Evolutionary conservation across 2,797 vertebrate genomes (phyloP).

Genomic region (Sorex maritimensis): DNA sequence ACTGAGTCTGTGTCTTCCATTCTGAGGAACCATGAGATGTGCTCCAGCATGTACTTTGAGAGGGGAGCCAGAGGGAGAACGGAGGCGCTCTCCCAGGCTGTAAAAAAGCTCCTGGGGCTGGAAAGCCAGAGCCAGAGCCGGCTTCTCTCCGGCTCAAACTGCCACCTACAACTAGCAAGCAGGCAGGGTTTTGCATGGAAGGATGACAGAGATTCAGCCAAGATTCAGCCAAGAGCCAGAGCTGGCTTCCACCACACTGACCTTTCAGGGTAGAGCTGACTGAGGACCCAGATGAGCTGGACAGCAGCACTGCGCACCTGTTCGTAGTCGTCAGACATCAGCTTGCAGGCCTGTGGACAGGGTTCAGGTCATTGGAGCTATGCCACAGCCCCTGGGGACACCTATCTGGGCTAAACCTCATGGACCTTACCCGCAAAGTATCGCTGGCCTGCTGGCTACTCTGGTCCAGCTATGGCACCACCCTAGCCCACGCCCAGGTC

Average conservation of each 20-base stretch:
- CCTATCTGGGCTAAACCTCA: conserved; percentile 12
- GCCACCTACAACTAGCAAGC: neutral
- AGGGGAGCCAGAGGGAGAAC: neutral
- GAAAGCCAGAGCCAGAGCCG: too few relatives aligned
- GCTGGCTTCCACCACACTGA: conserved; percentile 82
- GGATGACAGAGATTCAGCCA: conserved; percentile 47
- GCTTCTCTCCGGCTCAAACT: too few relatives aligned
- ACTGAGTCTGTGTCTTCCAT: conserved; percentile 37
- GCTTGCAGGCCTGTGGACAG: conserved; percentile 95
- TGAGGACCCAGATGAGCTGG: conserved; percentile 98
- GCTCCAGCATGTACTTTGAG: neutral
- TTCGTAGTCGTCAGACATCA: conserved; percentile 97
- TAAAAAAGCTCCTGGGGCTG: neutral
- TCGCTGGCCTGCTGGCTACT: conserved; percentile 8
- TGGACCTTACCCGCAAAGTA: conserved; percentile 44
- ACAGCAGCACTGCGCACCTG: conserved; percentile 98
- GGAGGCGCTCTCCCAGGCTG: neutral
- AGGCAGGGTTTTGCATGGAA: neutral
- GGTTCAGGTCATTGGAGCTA: neutral
- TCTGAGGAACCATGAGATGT: neutral
- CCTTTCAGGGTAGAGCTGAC: conserved; percentile 98
- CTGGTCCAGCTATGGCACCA: neutral
- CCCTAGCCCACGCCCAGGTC: neutral
- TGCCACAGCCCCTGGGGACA: neutral
- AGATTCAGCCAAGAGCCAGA: conserved; percentile 41